Evolutionary conservation across 2,797 vertebrate species (phyloP).

Genomic region (Coracias cyanogaster): DNA sequence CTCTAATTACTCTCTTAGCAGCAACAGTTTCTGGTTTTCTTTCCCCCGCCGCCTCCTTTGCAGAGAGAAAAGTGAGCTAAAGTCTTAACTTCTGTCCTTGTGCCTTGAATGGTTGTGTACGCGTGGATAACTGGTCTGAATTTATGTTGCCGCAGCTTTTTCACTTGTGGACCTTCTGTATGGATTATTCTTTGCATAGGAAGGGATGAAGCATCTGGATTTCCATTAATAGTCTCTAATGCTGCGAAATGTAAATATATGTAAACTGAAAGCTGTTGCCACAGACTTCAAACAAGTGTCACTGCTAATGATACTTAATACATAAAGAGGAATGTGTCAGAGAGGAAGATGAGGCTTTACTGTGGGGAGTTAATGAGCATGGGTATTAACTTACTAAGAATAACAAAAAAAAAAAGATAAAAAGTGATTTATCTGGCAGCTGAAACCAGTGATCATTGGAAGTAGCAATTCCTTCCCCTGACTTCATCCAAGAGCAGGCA

Average conservation of each 20-base stretch:
- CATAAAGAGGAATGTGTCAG: neutral
- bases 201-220: neutral
- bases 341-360: neutral
- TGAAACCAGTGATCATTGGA: neutral
- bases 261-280: constrained; percentile 21
- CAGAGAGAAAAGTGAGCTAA: neutral
- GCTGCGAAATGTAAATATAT: constrained; percentile 22
- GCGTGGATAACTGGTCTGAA: neutral
- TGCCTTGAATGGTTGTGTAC: neutral
- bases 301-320: constrained; percentile 18
- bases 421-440: neutral
- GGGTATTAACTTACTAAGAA: neutral
- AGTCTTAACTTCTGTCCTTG: neutral
- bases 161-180: neutral
- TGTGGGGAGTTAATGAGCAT: neutral
- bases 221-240: constrained; percentile 7
- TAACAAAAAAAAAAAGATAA: neutral
- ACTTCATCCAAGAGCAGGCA: neutral
- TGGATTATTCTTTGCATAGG: neutral
- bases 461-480: neutral
- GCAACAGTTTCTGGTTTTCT: neutral
- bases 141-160: neutral
- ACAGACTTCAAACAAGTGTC: constrained; percentile 16
- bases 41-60: neutral
- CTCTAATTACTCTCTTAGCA: constrained; percentile 21